These are phyloP conservation scores for Pipistrellus pipistrellus DNA, from an alignment of 2,797 vertebrate species.

Conservation along the genomic window DNA sequence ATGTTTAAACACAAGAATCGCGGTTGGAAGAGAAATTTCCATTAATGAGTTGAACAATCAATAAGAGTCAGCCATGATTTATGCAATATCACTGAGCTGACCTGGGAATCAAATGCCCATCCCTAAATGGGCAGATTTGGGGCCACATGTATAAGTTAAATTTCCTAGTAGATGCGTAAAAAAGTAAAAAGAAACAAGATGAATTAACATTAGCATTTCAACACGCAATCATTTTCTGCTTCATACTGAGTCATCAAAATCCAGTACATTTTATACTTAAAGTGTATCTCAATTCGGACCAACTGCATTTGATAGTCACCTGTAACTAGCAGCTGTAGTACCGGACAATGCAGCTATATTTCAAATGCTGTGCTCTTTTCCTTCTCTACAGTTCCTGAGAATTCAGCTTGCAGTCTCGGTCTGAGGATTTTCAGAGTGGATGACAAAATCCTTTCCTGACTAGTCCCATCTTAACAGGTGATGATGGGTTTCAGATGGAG, in stretches of 20 bases:
- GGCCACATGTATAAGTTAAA: neutral
- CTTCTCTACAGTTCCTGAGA: neutral
- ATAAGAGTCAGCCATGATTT: slow-evolving; percentile 4
- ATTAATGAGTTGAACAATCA: neutral
- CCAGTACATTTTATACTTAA: slow-evolving; percentile 12
- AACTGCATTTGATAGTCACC: neutral
- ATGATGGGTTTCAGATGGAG: neutral
- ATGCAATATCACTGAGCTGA: neutral
- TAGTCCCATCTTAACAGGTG: neutral
- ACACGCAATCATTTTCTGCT: slow-evolving; percentile 24
- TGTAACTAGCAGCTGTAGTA: neutral
- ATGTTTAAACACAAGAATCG: slow-evolving; percentile 36
- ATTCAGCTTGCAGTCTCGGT: neutral
- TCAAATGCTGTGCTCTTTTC: neutral
- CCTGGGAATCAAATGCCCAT: neutral
- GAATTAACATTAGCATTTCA: slow-evolving; percentile 9
- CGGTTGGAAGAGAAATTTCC: slow-evolving; percentile 30
- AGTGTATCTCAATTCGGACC: neutral
- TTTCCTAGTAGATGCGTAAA: slow-evolving; percentile 26
- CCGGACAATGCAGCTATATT: neutral
- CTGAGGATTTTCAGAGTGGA: neutral
- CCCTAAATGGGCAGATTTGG: neutral
- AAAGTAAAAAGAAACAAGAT: slow-evolving; percentile 28
- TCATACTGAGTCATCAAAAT: slow-evolving; percentile 26
- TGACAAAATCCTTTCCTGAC: neutral